Base-by-base conservation (phyloP, 1,140 invertebrate species). In the Bradysia coprophila region DNA sequence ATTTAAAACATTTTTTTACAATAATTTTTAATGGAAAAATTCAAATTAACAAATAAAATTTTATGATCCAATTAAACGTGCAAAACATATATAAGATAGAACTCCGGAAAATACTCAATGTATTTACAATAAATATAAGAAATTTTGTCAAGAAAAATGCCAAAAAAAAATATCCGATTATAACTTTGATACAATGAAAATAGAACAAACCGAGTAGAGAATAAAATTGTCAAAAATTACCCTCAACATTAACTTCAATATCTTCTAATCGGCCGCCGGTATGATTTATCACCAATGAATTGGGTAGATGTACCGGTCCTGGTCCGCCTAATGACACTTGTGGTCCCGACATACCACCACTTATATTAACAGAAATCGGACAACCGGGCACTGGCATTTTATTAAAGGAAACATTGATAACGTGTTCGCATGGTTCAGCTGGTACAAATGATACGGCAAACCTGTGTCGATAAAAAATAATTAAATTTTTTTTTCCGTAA, bases 361-460 rank as follows among this genome's bases (percentile, higher is more conserved):
- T 72, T 19, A 84, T 76, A 45, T 69, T 63, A 9, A 84, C 80
- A 44, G 81, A 71, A 43, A 88, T 78, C 5, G 83, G 84, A 53
- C 83, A 88, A 34, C 84, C 84, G 36, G 77, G 78, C 0, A 83
- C 78, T 34, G 77, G 67, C 66, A 69, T 71, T 66, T 95, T 94
- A 64, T 98, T 98, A 63, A 98, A 98, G 21, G 89, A 88, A 11
- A 98, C 88, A 59, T 89, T 91, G 47, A 96, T 89, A 24, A 89
- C 75, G 62, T 98, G 94, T 61, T 93, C 87, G 52, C 82, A 83
- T 18, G 85, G 76, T 63, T 96, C 89, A 22, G 87, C 77, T 21
- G 93, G 93, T 41, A 93, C 81, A 61, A 98, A 98, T 47, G 84
- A 87, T 40, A 98, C 91, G 39, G 90, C 88, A 64, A 96, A 98